These are phyloP conservation scores for Lithodes maja DNA, from an alignment of 2,888 invertebrate species.

Conservation along the genomic window DNA sequence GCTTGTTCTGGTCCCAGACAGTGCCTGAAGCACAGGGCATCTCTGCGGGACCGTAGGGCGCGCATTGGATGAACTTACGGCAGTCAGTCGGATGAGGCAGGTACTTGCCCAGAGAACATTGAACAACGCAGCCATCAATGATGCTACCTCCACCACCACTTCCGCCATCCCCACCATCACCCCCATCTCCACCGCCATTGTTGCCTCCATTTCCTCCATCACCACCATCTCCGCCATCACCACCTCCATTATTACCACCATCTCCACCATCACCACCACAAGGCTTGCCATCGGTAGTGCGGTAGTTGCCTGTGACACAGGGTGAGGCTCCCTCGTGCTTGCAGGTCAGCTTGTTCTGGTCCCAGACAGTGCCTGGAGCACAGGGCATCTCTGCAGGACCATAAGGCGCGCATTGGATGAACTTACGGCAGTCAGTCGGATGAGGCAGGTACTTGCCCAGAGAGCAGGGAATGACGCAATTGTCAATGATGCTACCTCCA, in stretches of 20 bases:
- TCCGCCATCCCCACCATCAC: not conserved
- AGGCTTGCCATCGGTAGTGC: not conserved
- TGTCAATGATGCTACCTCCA: slow-evolving; percentile 30
- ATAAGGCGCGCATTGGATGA: slow-evolving; percentile 70
- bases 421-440: slow-evolving; percentile 67
- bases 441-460: slow-evolving; percentile 60
- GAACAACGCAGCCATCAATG: slow-evolving; percentile 37
- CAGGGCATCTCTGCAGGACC: slow-evolving; percentile 55
- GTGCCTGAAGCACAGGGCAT: slow-evolving; percentile 37
- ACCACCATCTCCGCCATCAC: slow-evolving; percentile 10
- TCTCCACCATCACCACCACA: slow-evolving; percentile 28
- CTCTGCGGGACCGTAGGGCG: slow-evolving; percentile 43
- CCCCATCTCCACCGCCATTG: not conserved
- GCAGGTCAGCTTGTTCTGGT: slow-evolving; percentile 44
- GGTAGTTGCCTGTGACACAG: slow-evolving; percentile 53
- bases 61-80: slow-evolving; percentile 48
- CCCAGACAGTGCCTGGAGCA: slow-evolving; percentile 50
- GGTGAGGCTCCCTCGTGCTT: slow-evolving; percentile 40
- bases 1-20: slow-evolving; percentile 28
- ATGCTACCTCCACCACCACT: slow-evolving; percentile 2
- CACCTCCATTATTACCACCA: not conserved
- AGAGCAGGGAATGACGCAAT: slow-evolving; percentile 46
- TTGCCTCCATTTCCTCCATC: not conserved
- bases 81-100: slow-evolving; percentile 67
- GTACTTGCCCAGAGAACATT: slow-evolving; percentile 38